A percentile compares a stretch with the other conserved stretches of the same genome.
phyloP scores from a whole-genome alignment of 2,888 invertebrate species.

The Oscheius sp. region DNA sequence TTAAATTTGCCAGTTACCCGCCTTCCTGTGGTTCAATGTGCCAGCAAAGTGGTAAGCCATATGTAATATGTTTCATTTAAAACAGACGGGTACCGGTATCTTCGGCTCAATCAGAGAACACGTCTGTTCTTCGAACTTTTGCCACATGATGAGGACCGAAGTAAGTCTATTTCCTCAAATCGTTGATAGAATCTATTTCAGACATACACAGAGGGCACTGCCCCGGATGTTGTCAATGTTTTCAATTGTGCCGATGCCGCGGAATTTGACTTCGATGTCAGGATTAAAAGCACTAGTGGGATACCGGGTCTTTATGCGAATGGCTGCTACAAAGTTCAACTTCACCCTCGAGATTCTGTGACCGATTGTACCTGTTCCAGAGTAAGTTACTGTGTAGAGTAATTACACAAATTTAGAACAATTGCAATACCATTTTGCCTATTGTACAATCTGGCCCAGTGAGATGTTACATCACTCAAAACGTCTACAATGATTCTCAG shows the following conservation, averaged over 20 bases:
- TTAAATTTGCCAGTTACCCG: constrained; percentile 46
- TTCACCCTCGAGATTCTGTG: constrained; percentile 46
- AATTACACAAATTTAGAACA: constrained; percentile 39
- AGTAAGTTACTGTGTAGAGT: background rate
- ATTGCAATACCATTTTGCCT: constrained; percentile 57
- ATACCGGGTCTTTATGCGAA: constrained; percentile 59
- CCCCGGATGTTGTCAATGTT: constrained; percentile 44
- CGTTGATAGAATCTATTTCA: background rate
- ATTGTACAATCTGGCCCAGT: constrained; percentile 52
- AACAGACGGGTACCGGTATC: constrained; percentile 46
- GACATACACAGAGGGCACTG: constrained; percentile 43
- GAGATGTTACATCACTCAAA: constrained; percentile 55
- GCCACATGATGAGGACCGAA: constrained; percentile 62
- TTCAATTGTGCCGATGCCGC: constrained; percentile 55
- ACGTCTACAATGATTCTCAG: constrained; percentile 38
- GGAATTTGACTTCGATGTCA: constrained; percentile 57
- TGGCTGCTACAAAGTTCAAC: constrained; percentile 61
- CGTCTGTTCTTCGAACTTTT: constrained; percentile 61
- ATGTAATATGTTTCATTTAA: background rate
- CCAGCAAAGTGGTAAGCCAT: constrained; percentile 42
- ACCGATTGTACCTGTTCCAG: constrained; percentile 61
- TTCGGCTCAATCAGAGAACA: constrained; percentile 42
- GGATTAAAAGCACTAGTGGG: constrained; percentile 46
- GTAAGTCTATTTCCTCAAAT: constrained; percentile 29
- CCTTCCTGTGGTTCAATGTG: constrained; percentile 52